Conservation (phyloP, 2,888 invertebrate genomes). For the Prenolepis imparis region DNA sequence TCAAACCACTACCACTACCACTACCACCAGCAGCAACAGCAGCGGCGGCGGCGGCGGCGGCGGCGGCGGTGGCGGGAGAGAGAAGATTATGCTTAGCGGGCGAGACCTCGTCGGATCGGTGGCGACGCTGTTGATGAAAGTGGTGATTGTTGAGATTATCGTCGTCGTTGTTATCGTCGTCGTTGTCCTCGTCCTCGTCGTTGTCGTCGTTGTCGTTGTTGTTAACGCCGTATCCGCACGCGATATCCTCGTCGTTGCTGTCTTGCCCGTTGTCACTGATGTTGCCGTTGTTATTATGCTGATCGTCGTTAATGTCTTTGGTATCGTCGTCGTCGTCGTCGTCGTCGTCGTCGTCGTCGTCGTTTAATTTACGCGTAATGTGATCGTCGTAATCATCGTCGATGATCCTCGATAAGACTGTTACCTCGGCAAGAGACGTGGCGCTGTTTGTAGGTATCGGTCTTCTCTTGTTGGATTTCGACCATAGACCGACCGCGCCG, state of each 20-base stretch:
- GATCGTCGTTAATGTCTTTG: constrained; percentile 84
- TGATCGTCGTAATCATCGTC: constrained; percentile 57
- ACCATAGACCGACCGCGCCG: constrained; percentile 69
- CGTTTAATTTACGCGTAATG: constrained; percentile 59
- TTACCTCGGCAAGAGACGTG: constrained; percentile 80
- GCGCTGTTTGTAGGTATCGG: constrained; percentile 70
- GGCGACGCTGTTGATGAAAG: constrained; percentile 63
- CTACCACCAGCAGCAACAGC: background rate
- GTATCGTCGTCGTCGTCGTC: constrained; percentile 63
- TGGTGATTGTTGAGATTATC: constrained; percentile 54
- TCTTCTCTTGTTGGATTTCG: constrained; percentile 73
- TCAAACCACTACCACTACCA: constrained; percentile 68
- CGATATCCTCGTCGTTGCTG: constrained; percentile 85
- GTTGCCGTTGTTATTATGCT: constrained; percentile 87
- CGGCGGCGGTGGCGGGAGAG: constrained; percentile 57
- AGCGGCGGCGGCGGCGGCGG: constrained; percentile 57
- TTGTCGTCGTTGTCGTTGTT: constrained; percentile 77
- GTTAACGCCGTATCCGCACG: constrained; percentile 83
- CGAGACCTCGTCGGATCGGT: constrained; percentile 68
- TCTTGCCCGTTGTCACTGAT: constrained; percentile 85
- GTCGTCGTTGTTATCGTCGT: constrained; percentile 77
- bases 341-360: constrained; percentile 70
- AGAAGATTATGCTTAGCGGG: constrained; percentile 71
- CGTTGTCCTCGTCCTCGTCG: constrained; percentile 86
- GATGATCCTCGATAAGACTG: constrained; percentile 54